Evolutionary conservation across 2,797 vertebrate genomes (phyloP), one percentile per base, ranked within the genome.

Genomic region (Pangasius mekongensis): DNA sequence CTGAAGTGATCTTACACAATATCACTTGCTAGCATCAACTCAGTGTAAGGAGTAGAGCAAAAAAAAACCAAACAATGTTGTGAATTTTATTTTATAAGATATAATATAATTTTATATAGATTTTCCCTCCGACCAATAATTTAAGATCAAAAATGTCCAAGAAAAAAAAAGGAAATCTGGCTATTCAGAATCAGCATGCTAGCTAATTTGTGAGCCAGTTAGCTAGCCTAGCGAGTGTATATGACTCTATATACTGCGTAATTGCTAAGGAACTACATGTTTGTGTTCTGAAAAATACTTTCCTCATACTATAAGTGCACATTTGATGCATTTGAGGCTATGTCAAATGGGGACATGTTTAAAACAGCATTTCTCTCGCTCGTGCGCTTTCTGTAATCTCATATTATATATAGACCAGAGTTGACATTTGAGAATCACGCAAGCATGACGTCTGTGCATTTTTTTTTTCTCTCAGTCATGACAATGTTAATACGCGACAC

Each of bases 401-500:
- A 62, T 60, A 33, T 71, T 22, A 54, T 80, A 78, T 54, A 81
- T 56, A 80, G 27, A 49, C 43, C 73, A 20, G 60, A 49, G 24
- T 9, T 52, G n/a, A 67, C 43, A 22, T 49, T 67, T 30, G n/a
- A 83, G 82, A 67, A 83, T 49, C 43, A 20, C 27, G 64, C 60
- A 18, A 83, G 52, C 47, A 52, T 69, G 43, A 47, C 39, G 0
- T 43, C 56, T n/a, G 14, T 39, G 33, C 22, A 2, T 60, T 81
- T 24, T 39, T 36, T 39, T 24, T 24, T 0, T 60, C 81, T 30
- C 80, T 49, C 36, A 30, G 60, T 49, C 67, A 27, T 62, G 88
- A 91, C 81, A 87, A 90, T 90, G 86, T 64, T 93, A 88, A 91
- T 91, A 89, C 89, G 91, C 60, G 18, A 67, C 91, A 93, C 91